These are phyloP conservation scores for Anastrepha ludens DNA, from an alignment of 1,140 invertebrate genomes.

Conservation along the genomic window DNA sequence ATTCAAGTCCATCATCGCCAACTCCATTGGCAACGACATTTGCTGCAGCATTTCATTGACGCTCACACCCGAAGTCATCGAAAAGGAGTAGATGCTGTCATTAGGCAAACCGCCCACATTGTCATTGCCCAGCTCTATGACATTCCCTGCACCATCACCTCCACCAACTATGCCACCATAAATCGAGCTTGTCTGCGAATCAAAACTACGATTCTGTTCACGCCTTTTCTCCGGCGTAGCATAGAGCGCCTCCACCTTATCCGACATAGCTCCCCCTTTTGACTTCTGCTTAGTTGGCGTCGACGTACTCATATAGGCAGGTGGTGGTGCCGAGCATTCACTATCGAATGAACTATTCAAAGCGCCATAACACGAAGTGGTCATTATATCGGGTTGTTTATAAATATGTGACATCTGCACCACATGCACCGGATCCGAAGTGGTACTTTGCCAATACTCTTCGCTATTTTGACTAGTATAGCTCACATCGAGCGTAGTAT, in stretches of 20 bases:
- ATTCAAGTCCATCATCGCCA: slow-evolving; percentile 31
- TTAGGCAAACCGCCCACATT: background rate
- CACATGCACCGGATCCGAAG: slow-evolving; percentile 62
- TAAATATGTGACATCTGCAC: slow-evolving; percentile 58
- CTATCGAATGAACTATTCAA: slow-evolving; percentile 68
- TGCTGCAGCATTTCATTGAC: slow-evolving; percentile 62
- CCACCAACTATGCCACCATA: slow-evolving; percentile 58
- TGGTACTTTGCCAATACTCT: slow-evolving; percentile 65
- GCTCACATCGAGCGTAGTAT: slow-evolving; percentile 58
- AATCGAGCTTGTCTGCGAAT: slow-evolving; percentile 69
- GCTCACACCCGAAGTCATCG: slow-evolving; percentile 59
- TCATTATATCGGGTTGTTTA: slow-evolving; percentile 67
- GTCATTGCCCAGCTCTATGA: background rate
- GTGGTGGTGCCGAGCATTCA: slow-evolving; percentile 58
- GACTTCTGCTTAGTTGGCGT: slow-evolving; percentile 55
- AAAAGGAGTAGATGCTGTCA: slow-evolving; percentile 58
- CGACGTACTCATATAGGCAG: slow-evolving; percentile 25
- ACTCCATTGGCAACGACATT: slow-evolving; percentile 40
- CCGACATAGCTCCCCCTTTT: slow-evolving; percentile 63
- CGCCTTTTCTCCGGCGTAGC: slow-evolving; percentile 71
- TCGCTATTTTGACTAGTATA: slow-evolving; percentile 61
- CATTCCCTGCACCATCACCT: slow-evolving; percentile 59
- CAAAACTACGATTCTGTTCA: slow-evolving; percentile 69
- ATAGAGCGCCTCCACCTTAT: slow-evolving; percentile 66
- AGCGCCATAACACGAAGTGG: slow-evolving; percentile 71